Percentiles rank a stretch among this genome's conserved stretches.
Conservation (phyloP, 2,113 vertebrate species). For the Eublepharis macularius region DNA sequence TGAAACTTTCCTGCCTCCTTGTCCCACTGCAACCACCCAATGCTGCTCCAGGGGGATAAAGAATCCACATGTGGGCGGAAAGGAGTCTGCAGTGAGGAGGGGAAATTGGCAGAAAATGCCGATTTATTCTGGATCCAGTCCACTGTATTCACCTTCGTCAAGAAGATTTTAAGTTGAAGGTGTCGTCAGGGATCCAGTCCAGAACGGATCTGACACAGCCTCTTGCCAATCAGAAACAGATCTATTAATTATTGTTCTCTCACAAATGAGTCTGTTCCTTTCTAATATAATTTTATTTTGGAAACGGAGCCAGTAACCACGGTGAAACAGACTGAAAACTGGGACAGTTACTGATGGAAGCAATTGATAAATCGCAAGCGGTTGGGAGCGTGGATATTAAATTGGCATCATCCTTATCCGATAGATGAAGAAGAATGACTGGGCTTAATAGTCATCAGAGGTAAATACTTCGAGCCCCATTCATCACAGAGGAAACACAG, state of each 20-base stretch:
- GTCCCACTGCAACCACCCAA: too few species aligned
- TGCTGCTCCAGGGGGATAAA: too few species aligned
- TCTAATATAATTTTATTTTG: neutral
- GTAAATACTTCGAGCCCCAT: conserved; percentile 20
- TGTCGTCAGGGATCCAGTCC: neutral
- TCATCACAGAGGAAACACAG: neutral
- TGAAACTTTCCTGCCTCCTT: too few species aligned
- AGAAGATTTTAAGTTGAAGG: neutral
- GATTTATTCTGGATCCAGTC: too few species aligned
- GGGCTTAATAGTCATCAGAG: neutral
- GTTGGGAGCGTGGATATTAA: conserved; percentile 1
- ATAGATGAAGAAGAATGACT: conserved; percentile 6
- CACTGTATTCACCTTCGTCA: neutral
- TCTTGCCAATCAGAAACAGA: neutral
- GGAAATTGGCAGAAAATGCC: too few species aligned
- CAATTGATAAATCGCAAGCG: neutral
- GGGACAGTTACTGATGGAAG: neutral
- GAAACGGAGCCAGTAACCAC: neutral
- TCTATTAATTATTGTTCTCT: neutral
- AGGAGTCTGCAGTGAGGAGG: too few species aligned
- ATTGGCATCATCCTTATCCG: neutral
- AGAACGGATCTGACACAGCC: too few species aligned
- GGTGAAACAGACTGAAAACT: neutral
- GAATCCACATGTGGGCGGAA: too few species aligned
- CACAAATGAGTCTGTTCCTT: neutral